Evolutionary conservation across 2,113 vertebrate species (phyloP), one percentile per base, ranked within the genome.

Genomic region (Gallinago paraguaiae): DNA sequence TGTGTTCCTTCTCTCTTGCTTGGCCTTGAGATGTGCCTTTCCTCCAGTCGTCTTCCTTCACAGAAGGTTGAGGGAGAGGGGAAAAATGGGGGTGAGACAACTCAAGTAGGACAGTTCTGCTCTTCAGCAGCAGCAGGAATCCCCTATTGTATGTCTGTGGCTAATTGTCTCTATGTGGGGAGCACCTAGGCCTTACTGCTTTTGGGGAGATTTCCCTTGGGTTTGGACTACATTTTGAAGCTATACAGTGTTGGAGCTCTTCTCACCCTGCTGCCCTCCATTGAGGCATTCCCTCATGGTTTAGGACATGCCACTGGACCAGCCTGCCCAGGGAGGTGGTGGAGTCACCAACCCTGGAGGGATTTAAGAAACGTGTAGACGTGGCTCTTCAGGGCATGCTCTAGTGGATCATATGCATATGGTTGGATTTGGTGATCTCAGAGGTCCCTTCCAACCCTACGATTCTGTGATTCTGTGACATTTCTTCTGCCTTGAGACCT

Each of bases 241-340:
- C 56, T 86, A 0, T 0, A 2, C 51, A 27, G 5, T 46, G 30
- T 16, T 1, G 0, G 3, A 18, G 16, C 28, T 78, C 10, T 68
- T 79, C 43, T 78, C 28, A 9, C 53, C 12, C 23, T 56, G 43
- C 41, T 25, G 11, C 35, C 30, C 63, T 53, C 0, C 39, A 5
- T n/a, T n/a, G n/a, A n/a, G n/a, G n/a, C n/a, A n/a, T 86, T 91
- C 43, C 6, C 5, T 91, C 35, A 22, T 68, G 35, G 33, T 78
- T 88, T 46, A 71, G 41, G 28, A 41, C 10, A 6, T 48, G 22
- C 22, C 48, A 48, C 48, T 7, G 48, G 22, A 23, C 23, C 48
- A 7, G 48, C 48, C 48, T 48, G 48, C 48, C 48, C 48, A 48
- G 48, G 48, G 48, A 48, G 48, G 48, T 48, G 48, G 48, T 23